Evolutionary conservation across 2,888 invertebrate species (phyloP).

Genomic region (Hirtodrosophila cameraria): DNA sequence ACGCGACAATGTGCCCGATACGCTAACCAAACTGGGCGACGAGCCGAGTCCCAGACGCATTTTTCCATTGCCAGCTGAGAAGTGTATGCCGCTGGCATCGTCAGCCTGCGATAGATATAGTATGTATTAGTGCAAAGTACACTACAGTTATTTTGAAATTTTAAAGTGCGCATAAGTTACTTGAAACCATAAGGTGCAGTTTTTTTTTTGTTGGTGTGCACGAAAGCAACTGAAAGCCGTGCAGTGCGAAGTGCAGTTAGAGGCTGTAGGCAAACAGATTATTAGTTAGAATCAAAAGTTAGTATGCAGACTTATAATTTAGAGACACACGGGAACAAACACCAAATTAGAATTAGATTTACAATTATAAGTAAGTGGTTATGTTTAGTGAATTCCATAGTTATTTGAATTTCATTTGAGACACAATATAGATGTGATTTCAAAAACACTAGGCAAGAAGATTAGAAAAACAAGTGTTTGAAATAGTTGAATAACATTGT

Average conservation of each 20-base stretch:
- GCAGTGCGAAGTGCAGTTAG: constrained; percentile 63
- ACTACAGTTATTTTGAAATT: not conserved
- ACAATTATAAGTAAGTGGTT: constrained; percentile 4
- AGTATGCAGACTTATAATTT: constrained; percentile 62
- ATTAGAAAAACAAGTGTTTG: too few relatives aligned
- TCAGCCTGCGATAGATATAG: constrained; percentile 85
- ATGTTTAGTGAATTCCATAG: constrained; percentile 21
- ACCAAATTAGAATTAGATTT: constrained; percentile 32
- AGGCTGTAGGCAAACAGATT: constrained; percentile 67
- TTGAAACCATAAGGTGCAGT: constrained; percentile 53
- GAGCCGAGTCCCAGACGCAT: constrained; percentile 85
- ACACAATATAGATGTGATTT: too few relatives aligned
- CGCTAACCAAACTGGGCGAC: constrained; percentile 83
- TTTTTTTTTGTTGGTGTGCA: constrained; percentile 42
- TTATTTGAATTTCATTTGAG: not conserved
- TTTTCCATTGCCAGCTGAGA: constrained; percentile 87
- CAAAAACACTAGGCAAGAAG: too few relatives aligned
- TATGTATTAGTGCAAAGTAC: constrained; percentile 7
- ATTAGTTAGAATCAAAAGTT: constrained; percentile 81
- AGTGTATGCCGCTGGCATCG: constrained; percentile 90
- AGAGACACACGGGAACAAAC: constrained; percentile 51
- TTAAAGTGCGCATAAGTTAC: constrained; percentile 58
- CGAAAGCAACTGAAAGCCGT: constrained; percentile 53
- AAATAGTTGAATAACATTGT: too few relatives aligned
- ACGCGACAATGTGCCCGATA: constrained; percentile 87